Percentiles rank a stretch among this genome's conserved stretches.
Evolutionary conservation across 2,113 vertebrate species (phyloP).

Genomic region (Anser brachyrhynchus): DNA sequence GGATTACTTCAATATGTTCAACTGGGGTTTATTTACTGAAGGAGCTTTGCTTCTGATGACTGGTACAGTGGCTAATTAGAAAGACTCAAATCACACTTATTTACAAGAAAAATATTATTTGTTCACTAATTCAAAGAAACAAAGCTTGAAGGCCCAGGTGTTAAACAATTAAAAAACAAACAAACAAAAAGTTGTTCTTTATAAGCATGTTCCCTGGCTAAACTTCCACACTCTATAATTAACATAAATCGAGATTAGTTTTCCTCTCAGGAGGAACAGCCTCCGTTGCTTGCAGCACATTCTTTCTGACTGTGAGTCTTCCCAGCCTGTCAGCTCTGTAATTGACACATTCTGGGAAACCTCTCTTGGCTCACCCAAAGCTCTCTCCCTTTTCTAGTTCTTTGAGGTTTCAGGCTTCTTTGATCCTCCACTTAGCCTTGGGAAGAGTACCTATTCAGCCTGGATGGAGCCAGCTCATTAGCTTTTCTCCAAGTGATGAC

Average conservation of each 20-base stretch:
- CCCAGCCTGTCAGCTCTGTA: slow-evolving; percentile 20
- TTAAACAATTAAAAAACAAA: not conserved
- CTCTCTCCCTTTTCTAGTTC: not conserved
- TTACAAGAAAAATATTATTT: not conserved
- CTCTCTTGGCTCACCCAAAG: not conserved
- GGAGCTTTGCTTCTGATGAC: not conserved
- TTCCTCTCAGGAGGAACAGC: not conserved
- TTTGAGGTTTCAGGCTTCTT: slow-evolving; percentile 44
- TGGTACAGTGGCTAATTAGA: not conserved
- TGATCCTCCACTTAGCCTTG: slow-evolving; percentile 34
- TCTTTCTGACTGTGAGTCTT: not conserved
- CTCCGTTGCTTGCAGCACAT: slow-evolving; percentile 8
- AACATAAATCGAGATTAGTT: not conserved
- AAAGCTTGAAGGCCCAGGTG: not conserved
- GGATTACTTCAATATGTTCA: not conserved
- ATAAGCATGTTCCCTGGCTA: not conserved
- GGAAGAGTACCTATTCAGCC: not conserved
- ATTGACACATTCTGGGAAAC: slow-evolving; percentile 53
- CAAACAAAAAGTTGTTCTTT: not conserved
- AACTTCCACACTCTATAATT: not conserved
- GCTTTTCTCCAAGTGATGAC: slow-evolving; percentile 4
- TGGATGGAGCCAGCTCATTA: slow-evolving; percentile 35
- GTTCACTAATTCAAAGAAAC: not conserved
- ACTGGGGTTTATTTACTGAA: not conserved
- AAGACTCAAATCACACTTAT: not conserved